phyloP scores from a whole-genome alignment of 2,797 vertebrate species.

The Chelmon rostratus region DNA sequence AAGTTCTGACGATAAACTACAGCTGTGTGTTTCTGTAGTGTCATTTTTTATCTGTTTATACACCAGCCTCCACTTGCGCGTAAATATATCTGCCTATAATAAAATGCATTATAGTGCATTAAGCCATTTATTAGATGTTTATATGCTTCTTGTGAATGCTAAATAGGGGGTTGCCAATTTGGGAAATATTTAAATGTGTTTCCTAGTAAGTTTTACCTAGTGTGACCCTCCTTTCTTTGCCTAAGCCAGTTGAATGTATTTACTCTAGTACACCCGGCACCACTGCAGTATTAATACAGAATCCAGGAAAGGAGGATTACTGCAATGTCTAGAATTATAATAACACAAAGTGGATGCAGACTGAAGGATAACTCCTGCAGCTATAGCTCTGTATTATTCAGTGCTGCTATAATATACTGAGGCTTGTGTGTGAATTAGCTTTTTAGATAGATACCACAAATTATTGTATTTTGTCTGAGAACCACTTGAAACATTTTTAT shows the following conservation, averaged over 20 bases:
- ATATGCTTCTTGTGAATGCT: not conserved
- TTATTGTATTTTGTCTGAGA: constrained; percentile 50
- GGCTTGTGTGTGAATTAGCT: constrained; percentile 40
- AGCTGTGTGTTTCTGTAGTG: not conserved
- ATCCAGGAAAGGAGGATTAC: not conserved
- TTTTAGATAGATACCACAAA: constrained; percentile 43
- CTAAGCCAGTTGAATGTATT: not conserved
- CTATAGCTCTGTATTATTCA: constrained; percentile 28
- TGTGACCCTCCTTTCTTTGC: not conserved
- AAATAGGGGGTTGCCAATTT: not conserved
- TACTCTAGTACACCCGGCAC: not conserved
- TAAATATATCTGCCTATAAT: constrained; percentile 2
- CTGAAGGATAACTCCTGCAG: constrained; percentile 32
- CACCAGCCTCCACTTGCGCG: not conserved
- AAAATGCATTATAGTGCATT: not conserved
- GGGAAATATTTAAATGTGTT: not conserved
- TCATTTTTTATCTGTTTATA: not conserved
- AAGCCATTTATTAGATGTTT: not conserved
- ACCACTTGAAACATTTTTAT: constrained; percentile 57
- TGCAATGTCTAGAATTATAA: constrained; percentile 19
- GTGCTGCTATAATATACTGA: constrained; percentile 27
- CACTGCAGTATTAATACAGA: not conserved
- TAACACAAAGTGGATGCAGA: constrained; percentile 24
- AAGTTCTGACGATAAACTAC: not conserved
- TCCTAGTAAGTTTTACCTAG: too few relatives aligned